A percentile compares a stretch with the other conserved stretches of the same genome.
phyloP scores from a whole-genome alignment of 1,140 invertebrate species.

The Scaptomyza montana region DNA sequence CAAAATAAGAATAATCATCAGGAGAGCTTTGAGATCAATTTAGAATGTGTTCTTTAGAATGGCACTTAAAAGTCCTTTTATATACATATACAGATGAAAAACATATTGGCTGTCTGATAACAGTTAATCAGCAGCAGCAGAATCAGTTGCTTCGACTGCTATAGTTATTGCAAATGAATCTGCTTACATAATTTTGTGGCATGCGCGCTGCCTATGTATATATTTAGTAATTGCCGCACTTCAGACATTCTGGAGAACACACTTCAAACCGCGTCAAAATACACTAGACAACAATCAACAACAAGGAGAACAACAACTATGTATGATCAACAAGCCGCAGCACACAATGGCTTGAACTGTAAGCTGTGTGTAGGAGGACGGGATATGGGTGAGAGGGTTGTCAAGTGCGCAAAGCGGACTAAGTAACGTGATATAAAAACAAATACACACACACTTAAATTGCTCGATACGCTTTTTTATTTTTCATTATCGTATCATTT shows the following conservation, averaged over 20 bases:
- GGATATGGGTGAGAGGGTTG: neutral
- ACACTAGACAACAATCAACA: conserved; percentile 36
- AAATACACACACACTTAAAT: conserved; percentile 19
- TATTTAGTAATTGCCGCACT: conserved; percentile 47
- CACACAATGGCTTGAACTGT: conserved; percentile 30
- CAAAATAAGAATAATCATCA: conserved; percentile 18
- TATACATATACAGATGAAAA: neutral
- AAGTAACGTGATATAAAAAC: conserved; percentile 66
- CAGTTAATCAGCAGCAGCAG: conserved; percentile 1
- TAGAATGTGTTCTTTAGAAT: conserved; percentile 4
- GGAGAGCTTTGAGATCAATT: neutral
- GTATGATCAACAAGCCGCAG: conserved; percentile 2
- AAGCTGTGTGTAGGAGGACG: neutral
- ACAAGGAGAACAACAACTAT: conserved; percentile 29
- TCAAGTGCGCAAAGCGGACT: conserved; percentile 43
- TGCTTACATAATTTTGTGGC: conserved; percentile 27
- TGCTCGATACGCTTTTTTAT: conserved; percentile 72
- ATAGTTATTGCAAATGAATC: neutral
- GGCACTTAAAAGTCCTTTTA: neutral
- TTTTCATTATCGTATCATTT: conserved; percentile 47
- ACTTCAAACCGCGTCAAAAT: conserved; percentile 66
- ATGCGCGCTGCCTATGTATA: neutral
- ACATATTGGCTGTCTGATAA: conserved; percentile 2
- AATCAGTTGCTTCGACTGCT: neutral
- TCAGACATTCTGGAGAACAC: conserved; percentile 40